These are phyloP conservation scores for Delphinapterus leucas DNA, from an alignment of 2,113 vertebrate species.

Conservation along the genomic window DNA sequence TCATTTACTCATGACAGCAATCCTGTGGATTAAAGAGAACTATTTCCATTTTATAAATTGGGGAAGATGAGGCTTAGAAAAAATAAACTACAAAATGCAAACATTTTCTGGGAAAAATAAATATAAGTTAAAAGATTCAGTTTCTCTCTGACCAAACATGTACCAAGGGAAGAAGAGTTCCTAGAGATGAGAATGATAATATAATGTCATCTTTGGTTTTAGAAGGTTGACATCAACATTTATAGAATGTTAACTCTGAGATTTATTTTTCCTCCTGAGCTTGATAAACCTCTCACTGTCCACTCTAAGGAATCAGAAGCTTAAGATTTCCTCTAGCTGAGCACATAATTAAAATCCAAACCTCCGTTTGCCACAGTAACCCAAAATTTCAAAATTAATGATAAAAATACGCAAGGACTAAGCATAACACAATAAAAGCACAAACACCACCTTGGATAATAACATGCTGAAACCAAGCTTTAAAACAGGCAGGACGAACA, in stretches of 20 bases:
- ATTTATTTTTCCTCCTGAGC: background rate
- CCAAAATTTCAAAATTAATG: background rate
- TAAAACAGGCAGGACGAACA: background rate
- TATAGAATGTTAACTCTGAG: background rate
- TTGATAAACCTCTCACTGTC: background rate
- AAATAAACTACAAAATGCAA: background rate
- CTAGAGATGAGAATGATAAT: background rate
- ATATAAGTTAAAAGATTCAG: background rate
- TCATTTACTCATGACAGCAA: background rate
- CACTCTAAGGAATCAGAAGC: background rate
- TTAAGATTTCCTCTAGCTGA: background rate
- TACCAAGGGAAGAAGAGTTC: background rate
- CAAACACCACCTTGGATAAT: background rate
- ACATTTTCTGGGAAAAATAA: slow-evolving; percentile 4
- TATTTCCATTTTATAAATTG: background rate
- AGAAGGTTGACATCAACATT: background rate
- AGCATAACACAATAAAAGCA: background rate
- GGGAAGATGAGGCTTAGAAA: background rate
- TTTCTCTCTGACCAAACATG: background rate
- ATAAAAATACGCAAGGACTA: background rate
- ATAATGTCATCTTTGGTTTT: background rate
- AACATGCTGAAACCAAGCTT: background rate
- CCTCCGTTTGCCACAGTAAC: background rate
- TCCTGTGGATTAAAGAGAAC: background rate
- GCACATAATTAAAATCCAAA: slow-evolving; percentile 15